A percentile compares a stretch with the other conserved stretches of the same genome.
phyloP scores from a whole-genome alignment of 2,888 invertebrate genomes.

The Parnassius glacialis region DNA sequence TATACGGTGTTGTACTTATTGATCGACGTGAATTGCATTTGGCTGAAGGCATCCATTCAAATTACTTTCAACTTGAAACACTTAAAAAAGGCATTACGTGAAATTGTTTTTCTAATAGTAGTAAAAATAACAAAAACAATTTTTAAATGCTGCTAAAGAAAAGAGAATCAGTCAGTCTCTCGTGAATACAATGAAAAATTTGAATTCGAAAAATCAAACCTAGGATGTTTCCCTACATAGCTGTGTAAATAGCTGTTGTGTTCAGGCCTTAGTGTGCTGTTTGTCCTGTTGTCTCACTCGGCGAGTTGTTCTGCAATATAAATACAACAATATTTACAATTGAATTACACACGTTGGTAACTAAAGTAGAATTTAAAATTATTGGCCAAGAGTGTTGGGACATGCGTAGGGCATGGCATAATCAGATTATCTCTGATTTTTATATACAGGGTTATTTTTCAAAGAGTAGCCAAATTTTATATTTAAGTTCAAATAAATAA shows the following conservation, averaged over 20 bases:
- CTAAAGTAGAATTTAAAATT: too few relatives aligned
- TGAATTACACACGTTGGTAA: neutral
- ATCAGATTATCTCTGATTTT: too few relatives aligned
- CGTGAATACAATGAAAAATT: constrained; percentile 55
- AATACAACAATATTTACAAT: neutral
- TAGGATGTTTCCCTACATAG: constrained; percentile 57
- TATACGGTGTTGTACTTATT: constrained; percentile 42
- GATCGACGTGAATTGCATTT: constrained; percentile 28
- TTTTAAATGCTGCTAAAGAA: constrained; percentile 75
- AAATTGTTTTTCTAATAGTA: constrained; percentile 48
- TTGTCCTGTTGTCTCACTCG: constrained; percentile 47
- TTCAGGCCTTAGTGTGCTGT: constrained; percentile 38
- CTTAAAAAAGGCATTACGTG: constrained; percentile 25
- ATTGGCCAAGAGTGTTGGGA: too few relatives aligned
- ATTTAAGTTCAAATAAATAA: too few relatives aligned
- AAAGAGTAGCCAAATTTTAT: too few relatives aligned
- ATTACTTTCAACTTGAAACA: constrained; percentile 18
- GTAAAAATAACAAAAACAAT: constrained; percentile 62
- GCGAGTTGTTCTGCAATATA: constrained; percentile 56
- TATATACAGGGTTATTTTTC: too few relatives aligned
- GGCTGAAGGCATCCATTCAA: constrained; percentile 8
- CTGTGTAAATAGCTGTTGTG: constrained; percentile 42
- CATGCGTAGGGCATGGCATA: too few relatives aligned
- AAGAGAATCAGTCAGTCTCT: constrained; percentile 75
- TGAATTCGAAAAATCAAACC: constrained; percentile 54